A percentile compares a stretch with the other conserved stretches of the same genome.
These are phyloP conservation scores for Tadarida brasiliensis DNA, from an alignment of 2,797 vertebrate genomes.

Conservation along the genomic window DNA sequence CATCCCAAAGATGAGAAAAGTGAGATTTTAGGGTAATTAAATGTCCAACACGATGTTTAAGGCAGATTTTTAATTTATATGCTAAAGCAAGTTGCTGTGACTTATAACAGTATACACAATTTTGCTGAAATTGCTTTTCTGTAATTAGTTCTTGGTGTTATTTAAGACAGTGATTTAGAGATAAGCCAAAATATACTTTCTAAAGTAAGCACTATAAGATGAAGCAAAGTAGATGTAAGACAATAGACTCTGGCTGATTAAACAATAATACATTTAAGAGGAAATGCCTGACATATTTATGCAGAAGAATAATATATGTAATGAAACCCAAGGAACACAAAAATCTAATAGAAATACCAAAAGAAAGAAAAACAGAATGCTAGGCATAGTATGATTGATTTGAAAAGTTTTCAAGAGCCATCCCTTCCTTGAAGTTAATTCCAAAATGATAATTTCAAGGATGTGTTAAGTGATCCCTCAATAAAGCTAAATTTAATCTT, in stretches of 20 bases:
- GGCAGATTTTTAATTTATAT: neutral
- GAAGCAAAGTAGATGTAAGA: neutral
- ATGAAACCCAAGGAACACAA: neutral
- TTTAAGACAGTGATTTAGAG: neutral
- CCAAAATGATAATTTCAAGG: neutral
- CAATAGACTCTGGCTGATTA: neutral
- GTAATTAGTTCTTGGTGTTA: neutral
- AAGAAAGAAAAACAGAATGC: neutral
- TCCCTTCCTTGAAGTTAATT: neutral
- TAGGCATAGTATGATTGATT: neutral
- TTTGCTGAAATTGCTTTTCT: constrained; percentile 18
- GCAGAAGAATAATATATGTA: neutral
- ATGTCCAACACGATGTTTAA: neutral
- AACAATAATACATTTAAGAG: neutral
- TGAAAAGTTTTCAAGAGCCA: neutral
- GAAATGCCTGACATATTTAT: neutral
- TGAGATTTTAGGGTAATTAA: neutral
- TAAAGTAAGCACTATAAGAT: neutral
- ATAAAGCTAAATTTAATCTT: constrained; percentile 38
- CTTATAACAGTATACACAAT: neutral
- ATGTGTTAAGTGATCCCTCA: neutral
- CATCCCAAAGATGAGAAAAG: neutral
- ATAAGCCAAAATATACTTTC: constrained; percentile 21
- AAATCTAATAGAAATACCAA: neutral
- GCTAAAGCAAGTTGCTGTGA: neutral